These are phyloP conservation scores for Tachystola acroxantha DNA, from an alignment of 2,888 invertebrate genomes.

Conservation along the genomic window DNA sequence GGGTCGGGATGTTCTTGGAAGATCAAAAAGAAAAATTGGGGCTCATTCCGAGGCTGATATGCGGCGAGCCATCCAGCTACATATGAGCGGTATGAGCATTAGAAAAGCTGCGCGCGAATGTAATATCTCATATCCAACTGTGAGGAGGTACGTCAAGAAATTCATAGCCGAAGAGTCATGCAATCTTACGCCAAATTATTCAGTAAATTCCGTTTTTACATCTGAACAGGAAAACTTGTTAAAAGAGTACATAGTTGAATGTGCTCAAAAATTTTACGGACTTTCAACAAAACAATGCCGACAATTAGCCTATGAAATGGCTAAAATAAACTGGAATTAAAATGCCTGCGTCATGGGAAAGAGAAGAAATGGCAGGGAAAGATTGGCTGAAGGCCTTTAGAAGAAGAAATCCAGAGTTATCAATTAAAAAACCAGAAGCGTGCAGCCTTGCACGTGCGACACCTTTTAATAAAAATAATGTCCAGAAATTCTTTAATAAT, in stretches of 20 bases:
- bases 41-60: background rate
- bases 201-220: background rate
- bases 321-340: background rate
- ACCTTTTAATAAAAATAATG: background rate
- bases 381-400: background rate
- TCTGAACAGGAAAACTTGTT: background rate
- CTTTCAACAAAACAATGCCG: background rate
- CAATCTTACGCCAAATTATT: background rate
- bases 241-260: background rate
- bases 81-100: background rate
- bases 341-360: background rate
- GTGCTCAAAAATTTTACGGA: background rate
- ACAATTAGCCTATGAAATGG: background rate
- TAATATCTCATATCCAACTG: background rate
- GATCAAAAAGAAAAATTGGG: background rate
- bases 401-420: background rate
- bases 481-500: background rate
- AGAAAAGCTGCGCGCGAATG: background rate
- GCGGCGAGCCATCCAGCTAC: background rate
- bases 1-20: background rate
- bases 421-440: background rate
- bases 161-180: no score
- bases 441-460: background rate
- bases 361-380: background rate
- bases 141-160: background rate